These are phyloP conservation scores for Bradypodion pumilum DNA, from an alignment of 2,797 vertebrate genomes.

Conservation along the genomic window DNA sequence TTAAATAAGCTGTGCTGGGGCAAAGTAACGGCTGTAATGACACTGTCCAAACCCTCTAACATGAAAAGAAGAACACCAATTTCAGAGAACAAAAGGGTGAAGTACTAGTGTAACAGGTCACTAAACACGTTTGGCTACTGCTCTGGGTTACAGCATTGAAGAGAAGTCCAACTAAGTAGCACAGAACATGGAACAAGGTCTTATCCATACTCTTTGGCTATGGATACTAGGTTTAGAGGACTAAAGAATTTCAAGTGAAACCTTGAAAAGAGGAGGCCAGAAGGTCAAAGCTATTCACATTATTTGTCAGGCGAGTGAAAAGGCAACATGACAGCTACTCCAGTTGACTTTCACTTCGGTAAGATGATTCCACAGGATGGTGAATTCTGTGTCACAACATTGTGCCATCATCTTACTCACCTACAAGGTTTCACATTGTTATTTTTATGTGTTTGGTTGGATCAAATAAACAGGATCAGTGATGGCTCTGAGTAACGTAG, in stretches of 20 bases:
- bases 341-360: slow-evolving; percentile 37
- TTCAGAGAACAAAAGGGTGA: slow-evolving; percentile 71
- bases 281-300: neutral
- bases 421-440: slow-evolving; percentile 11
- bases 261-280: slow-evolving; percentile 1
- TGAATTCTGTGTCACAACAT: neutral
- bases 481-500: neutral
- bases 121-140: slow-evolving; percentile 53
- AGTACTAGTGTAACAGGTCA: slow-evolving; percentile 73
- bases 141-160: slow-evolving; percentile 47
- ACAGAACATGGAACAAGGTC: slow-evolving; percentile 51
- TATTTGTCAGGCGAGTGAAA: slow-evolving; percentile 50
- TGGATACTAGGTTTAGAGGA: slow-evolving; percentile 16
- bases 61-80: slow-evolving; percentile 60
- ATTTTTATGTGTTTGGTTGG: slow-evolving; percentile 4
- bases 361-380: neutral
- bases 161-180: slow-evolving; percentile 50
- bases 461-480: neutral
- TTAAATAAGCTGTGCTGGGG: slow-evolving; percentile 7
- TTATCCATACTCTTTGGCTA: slow-evolving; percentile 52
- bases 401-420: neutral
- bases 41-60: slow-evolving; percentile 55
- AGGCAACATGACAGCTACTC: slow-evolving; percentile 43
- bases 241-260: slow-evolving; percentile 40
- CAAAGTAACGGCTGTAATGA: slow-evolving; percentile 26